Evolutionary conservation across 2,888 invertebrate species (phyloP), one percentile per base, ranked within the genome.

Genomic region (Acutogordius australiensis): DNA sequence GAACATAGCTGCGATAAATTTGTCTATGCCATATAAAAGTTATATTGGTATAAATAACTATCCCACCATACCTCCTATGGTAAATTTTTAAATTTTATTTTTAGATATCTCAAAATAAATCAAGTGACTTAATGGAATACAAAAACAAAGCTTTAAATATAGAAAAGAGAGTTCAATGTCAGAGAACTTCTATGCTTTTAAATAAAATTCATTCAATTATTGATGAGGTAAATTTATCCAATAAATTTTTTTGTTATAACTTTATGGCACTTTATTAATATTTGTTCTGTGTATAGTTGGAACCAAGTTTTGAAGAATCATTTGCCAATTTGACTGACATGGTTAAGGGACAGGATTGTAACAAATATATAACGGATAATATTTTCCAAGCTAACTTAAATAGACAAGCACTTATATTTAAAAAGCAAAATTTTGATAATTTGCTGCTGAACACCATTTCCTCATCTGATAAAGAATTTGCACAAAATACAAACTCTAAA

Each of bases 201-300:
- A 26, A 51, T 23, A 51, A 51, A 51, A 51, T 51, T 51, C 51
- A 51, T 51, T 51, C 26, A 4, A 51, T 51, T n/a, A 51, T 51
- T 21, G n/a, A 51, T 21, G 23, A 51, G 51, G 51, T 51, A n/a
- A n/a, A n/a, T n/a, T 23, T 37, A 37, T n/a, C n/a, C n/a, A n/a
- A n/a, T n/a, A n/a, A n/a, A n/a, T n/a, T n/a, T n/a, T n/a, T n/a
- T n/a, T n/a, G n/a, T n/a, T n/a, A n/a, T n/a, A n/a, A n/a, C n/a
- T n/a, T n/a, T n/a, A n/a, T n/a, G n/a, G n/a, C n/a, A n/a, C n/a
- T n/a, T n/a, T n/a, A n/a, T n/a, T n/a, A n/a, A n/a, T n/a, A n/a
- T n/a, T n/a, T n/a, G n/a, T n/a, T n/a, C n/a, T n/a, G 8, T 37
- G 8, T 37, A 37, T 37, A 37, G 37, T 18, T 37, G 18, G 37